Evolutionary conservation across 2,888 invertebrate species (phyloP).

Genomic region (Epirrhoe tristata): DNA sequence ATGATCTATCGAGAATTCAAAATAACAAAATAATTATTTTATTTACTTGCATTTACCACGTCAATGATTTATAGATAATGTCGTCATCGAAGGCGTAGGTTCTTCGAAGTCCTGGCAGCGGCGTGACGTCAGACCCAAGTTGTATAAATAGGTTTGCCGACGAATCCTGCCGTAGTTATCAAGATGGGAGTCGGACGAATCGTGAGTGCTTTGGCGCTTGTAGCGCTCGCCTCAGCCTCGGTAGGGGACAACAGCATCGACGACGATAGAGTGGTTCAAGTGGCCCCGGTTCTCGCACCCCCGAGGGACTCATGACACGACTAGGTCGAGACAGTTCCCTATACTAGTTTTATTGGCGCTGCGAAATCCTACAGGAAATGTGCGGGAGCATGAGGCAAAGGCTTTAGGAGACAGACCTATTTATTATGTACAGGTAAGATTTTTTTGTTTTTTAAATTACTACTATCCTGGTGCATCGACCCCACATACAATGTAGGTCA

Average conservation of each 20-base stretch:
- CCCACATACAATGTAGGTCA: no score
- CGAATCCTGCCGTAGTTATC: conserved; percentile 74
- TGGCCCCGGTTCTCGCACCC: conserved; percentile 76
- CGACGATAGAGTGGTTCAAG: conserved; percentile 68
- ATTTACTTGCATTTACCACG: conserved; percentile 10
- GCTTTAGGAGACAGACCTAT: conserved; percentile 70
- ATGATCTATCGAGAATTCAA: background rate
- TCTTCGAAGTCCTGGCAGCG: conserved; percentile 59
- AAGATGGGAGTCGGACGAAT: conserved; percentile 66
- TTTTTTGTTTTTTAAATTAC: background rate
- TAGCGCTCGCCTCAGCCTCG: conserved; percentile 59
- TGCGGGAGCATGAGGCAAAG: conserved; percentile 66
- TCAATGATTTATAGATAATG: conserved; percentile 24
- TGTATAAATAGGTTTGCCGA: conserved; percentile 77
- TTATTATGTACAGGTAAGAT: conserved; percentile 72
- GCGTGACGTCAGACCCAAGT: conserved; percentile 69
- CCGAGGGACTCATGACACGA: conserved; percentile 70
- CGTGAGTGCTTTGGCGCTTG: conserved; percentile 65
- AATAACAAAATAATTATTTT: background rate
- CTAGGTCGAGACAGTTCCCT: conserved; percentile 75
- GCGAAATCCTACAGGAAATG: conserved; percentile 51
- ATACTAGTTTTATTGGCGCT: conserved; percentile 71
- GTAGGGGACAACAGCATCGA: conserved; percentile 70
- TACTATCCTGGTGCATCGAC: no score
- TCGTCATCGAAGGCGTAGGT: conserved; percentile 68